These are phyloP conservation scores for Belgica antarctica DNA, from an alignment of 2,888 invertebrate species.

Conservation along the genomic window DNA sequence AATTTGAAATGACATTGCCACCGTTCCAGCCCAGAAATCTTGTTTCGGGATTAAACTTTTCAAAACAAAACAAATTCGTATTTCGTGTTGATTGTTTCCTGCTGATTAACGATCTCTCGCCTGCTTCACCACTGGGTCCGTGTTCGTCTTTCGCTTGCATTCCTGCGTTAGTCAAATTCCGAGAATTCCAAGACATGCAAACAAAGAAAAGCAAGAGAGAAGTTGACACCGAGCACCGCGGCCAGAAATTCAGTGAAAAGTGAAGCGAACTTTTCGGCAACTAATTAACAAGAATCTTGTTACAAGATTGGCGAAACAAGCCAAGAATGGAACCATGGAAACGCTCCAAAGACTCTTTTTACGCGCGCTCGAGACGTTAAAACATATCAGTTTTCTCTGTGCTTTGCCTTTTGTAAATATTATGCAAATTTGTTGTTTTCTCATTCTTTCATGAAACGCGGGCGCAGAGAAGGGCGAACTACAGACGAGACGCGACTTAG, in stretches of 20 bases:
- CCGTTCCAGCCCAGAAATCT: too few relatives aligned
- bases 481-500: background rate
- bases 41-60: too few relatives aligned
- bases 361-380: background rate
- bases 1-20: too few relatives aligned
- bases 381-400: too few relatives aligned
- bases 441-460: background rate
- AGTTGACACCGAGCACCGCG: constrained; percentile 10
- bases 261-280: background rate
- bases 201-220: constrained; percentile 2
- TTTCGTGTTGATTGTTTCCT: constrained; percentile 6
- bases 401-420: background rate
- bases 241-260: background rate
- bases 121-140: too few relatives aligned
- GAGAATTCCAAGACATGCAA: constrained; percentile 8
- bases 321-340: background rate
- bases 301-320: constrained; percentile 15
- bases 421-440: background rate
- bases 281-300: constrained; percentile 26
- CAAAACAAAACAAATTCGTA: background rate
- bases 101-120: background rate
- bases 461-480: background rate
- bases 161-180: background rate
- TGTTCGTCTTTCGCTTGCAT: background rate
- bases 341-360: constrained; percentile 9